Evolutionary conservation across 2,113 vertebrate genomes (phyloP).

Genomic region (Hipposideros armiger): DNA sequence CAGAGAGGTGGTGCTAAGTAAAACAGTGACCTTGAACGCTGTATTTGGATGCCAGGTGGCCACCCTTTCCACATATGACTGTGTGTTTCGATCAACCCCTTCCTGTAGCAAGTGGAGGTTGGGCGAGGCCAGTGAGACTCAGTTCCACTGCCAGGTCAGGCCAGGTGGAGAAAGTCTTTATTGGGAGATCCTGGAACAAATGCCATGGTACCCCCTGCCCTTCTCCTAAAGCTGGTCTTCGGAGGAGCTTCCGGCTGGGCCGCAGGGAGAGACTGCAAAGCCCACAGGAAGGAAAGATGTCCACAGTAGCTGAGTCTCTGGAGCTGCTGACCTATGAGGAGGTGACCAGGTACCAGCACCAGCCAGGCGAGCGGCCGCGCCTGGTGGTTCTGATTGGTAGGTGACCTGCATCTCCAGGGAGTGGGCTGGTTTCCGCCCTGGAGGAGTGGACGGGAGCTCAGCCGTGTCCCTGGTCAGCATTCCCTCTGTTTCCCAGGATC

Average conservation of each 20-base stretch:
- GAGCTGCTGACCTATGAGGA: constrained; percentile 95
- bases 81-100: background rate
- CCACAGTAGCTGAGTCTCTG: constrained; percentile 70
- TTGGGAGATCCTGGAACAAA: background rate
- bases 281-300: constrained; percentile 85
- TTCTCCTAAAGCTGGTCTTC: constrained; percentile 90
- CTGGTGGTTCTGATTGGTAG: constrained; percentile 95
- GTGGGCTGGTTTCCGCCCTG: background rate
- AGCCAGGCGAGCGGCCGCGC: constrained; percentile 91
- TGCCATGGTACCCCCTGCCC: background rate
- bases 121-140: background rate
- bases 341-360: constrained; percentile 92
- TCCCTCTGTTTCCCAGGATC: constrained; percentile 88
- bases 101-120: background rate
- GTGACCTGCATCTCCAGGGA: constrained; percentile 8
- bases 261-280: constrained; percentile 90
- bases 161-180: background rate
- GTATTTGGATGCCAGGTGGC: background rate
- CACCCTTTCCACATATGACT: background rate
- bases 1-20: background rate
- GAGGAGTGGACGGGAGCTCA: background rate
- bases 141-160: background rate
- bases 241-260: constrained; percentile 93
- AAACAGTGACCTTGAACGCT: background rate
- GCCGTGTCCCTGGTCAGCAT: background rate